Evolutionary conservation across 1,140 invertebrate genomes (phyloP), one percentile per base, ranked within the genome.

Genomic region (Calliphora vicina): DNA sequence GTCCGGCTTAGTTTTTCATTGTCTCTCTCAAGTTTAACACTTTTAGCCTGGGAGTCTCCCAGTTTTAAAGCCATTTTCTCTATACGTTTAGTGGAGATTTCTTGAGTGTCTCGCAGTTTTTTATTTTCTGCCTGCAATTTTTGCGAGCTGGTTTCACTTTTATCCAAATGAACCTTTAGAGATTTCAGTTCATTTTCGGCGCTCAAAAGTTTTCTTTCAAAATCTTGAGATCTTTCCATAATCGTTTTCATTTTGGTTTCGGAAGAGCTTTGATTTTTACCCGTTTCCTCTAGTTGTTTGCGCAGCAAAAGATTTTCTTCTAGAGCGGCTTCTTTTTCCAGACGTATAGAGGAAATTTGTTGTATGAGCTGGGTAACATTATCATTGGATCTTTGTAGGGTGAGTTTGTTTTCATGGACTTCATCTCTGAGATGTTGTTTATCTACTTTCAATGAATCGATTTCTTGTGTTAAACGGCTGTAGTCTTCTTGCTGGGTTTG

Each of bases 31-130:
- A 83, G 42, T 67, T 88, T 86, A 2, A 81, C 73, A 23, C 85
- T 23, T 27, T 74, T 13, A 0, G 86, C 83, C 20, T 85, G 86
- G 13, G 83, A 73, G 8, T 85, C 85, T 12, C 83, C 83, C 17
- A 87, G 43, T 72, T 86, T 86, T 0, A 87, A 20, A 35, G 85
- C 78, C 42, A 85, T 73, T 83, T 85, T 85, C 25, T 87, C 87
- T 45, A 86, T 50, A 2, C 86, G 83, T 15, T 86, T 86, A 9
- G 78, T 85, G 0, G 29, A 74, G 1, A 12, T 42, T 25, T 83
- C 81, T 13, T 76, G 73, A 13, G 81, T 3, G 15, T 85, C 83
- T 9, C 84, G n/a, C 25, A 85, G 83, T 1, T 81, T 82, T 25
- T 84, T 35, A 80, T 84, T 84, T 42, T 84, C 84, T 13, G 80